Percentiles rank a stretch among this genome's conserved stretches.
These are phyloP conservation scores for Rana temporaria DNA, from an alignment of 2,113 vertebrate species.

Conservation along the genomic window DNA sequence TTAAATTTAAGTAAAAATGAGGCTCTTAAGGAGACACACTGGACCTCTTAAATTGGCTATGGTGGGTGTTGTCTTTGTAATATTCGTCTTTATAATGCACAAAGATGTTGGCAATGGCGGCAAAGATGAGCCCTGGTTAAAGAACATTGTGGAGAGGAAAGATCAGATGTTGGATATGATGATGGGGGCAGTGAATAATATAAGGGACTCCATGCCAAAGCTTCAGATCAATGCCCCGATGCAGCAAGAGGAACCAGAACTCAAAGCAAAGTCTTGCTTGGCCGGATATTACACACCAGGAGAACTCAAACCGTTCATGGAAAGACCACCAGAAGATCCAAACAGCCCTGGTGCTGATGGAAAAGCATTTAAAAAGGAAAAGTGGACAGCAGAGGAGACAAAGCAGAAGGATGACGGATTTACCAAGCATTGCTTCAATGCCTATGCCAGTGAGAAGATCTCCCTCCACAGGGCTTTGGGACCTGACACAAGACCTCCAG, in stretches of 20 bases:
- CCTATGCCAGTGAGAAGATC: slow-evolving; percentile 93
- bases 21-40: slow-evolving; percentile 78
- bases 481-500: slow-evolving; percentile 88
- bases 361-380: slow-evolving; percentile 76
- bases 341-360: slow-evolving; percentile 79
- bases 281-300: slow-evolving; percentile 80
- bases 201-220: slow-evolving; percentile 78
- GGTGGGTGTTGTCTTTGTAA: slow-evolving; percentile 78
- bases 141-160: slow-evolving; percentile 81
- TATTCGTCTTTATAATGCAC: slow-evolving; percentile 87
- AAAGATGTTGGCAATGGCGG: slow-evolving; percentile 72
- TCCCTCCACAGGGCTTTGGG: slow-evolving; percentile 91
- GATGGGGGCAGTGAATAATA: slow-evolving; percentile 85
- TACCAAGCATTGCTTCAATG: slow-evolving; percentile 94
- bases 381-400: slow-evolving; percentile 78
- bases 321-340: slow-evolving; percentile 84
- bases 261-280: slow-evolving; percentile 72
- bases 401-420: slow-evolving; percentile 88
- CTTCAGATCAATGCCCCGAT: slow-evolving; percentile 88
- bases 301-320: slow-evolving; percentile 84
- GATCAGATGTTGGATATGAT: slow-evolving; percentile 85
- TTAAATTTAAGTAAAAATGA: slow-evolving; percentile 69
- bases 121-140: slow-evolving; percentile 82
- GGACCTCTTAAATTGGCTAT: slow-evolving; percentile 85
- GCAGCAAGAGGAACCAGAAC: slow-evolving; percentile 58